Conservation (phyloP, 2,113 vertebrate genomes). For the Hystrix brachyura region DNA sequence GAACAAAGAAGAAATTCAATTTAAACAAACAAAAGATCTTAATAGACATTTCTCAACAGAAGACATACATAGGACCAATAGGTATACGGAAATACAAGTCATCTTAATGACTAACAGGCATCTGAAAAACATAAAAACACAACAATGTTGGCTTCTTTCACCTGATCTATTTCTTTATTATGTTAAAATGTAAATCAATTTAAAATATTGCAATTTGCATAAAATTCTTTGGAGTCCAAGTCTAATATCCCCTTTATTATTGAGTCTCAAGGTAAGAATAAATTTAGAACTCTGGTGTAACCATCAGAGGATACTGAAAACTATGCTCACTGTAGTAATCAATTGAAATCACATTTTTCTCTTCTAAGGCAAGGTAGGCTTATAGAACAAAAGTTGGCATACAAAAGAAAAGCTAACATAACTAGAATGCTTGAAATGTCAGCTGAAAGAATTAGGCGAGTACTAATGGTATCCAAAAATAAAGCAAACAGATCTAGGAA, state of each 20-base stretch:
- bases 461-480: not conserved
- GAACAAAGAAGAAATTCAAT: not conserved
- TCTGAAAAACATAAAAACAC: not conserved
- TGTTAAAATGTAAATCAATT: slow-evolving; percentile 40
- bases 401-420: not conserved
- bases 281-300: slow-evolving; percentile 10
- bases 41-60: not conserved
- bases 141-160: not conserved
- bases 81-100: no score
- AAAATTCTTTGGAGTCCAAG: not conserved
- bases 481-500: not conserved
- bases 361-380: not conserved
- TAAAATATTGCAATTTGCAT: slow-evolving; percentile 36
- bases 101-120: not conserved
- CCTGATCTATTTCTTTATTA: not conserved
- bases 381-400: not conserved
- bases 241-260: not conserved
- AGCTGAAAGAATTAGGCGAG: not conserved
- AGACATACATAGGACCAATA: not conserved
- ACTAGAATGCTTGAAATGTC: not conserved
- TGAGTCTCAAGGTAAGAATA: slow-evolving; percentile 31
- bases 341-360: not conserved
- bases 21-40: not conserved
- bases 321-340: not conserved
- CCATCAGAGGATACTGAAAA: not conserved